Evolutionary conservation across 2,113 vertebrate species (phyloP), one percentile per base, ranked within the genome.

Genomic region (Kryptolebias marmoratus): DNA sequence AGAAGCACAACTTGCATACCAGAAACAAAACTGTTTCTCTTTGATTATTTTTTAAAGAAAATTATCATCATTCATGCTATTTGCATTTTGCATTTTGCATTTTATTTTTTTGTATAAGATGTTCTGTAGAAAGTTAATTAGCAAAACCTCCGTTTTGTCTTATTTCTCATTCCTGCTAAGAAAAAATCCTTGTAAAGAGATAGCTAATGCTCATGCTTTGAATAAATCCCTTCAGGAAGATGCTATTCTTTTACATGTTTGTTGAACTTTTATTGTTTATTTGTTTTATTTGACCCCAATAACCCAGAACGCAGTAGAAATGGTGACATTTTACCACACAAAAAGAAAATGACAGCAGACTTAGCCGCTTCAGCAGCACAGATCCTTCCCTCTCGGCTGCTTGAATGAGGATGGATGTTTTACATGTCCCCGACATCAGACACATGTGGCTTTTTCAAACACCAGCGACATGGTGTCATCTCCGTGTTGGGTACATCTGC

Each of bases 381-480:
- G 59, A 56, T 39, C 68, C 80, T 81, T 39, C 75, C 22, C 64
- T 71, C 75, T 54, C 70, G 55, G 31, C 56, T 74, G 45, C 63
- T 45, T 7, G 11, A 66, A 72, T 85, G 88, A 80, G 76, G 77
- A 75, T 73, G 67, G 73, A 77, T 64, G 2, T 84, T 86, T 89
- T 82, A 84, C 87, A 79, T 68, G 80, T 85, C 82, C 69, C 70
- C 65, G 66, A 84, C 83, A 90, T 88, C 81, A 88, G 79, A 88
- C 85, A 78, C 81, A 86, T 91, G 83, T 91, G 85, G 87, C 79
- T 82, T 90, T 90, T 80, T 86, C 71, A 88, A 81, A 79, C 80
- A 79, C 85, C 27, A 68, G 76, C 67, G 79, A 89, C 89, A 90
- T 91, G 85, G 81, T 90, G 91, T 92, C 90, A 93, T 93, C 82